phyloP scores from a whole-genome alignment of 1,140 invertebrate species.

The Contarinia nasturtii region DNA sequence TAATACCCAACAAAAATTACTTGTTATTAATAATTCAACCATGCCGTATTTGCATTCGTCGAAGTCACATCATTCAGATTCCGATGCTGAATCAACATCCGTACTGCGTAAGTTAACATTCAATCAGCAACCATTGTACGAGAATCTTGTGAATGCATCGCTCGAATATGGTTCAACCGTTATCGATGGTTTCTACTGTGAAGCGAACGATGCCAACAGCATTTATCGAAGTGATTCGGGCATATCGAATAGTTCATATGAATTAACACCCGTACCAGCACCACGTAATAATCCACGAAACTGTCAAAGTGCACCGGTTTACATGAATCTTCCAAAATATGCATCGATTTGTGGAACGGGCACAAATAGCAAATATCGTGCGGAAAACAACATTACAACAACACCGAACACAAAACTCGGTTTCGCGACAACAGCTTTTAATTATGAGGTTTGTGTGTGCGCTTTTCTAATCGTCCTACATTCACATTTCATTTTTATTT shows the following conservation, averaged over 20 bases:
- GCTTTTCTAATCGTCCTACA: background rate
- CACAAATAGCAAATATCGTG: too few relatives aligned
- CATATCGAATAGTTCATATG: constrained; percentile 22
- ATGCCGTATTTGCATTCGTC: background rate
- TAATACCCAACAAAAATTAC: background rate
- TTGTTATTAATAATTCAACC: background rate
- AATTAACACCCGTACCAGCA: constrained; percentile 10
- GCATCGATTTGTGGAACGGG: too few relatives aligned
- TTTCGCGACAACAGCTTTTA: background rate
- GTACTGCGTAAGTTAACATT: constrained; percentile 4
- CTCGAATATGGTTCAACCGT: constrained; percentile 22
- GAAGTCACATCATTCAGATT: too few relatives aligned
- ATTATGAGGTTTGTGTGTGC: constrained; percentile 1
- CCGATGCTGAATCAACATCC: background rate
- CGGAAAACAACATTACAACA: too few relatives aligned
- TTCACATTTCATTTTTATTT: too few relatives aligned
- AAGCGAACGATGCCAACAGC: constrained; percentile 12
- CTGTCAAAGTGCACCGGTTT: constrained; percentile 1
- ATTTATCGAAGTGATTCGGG: constrained; percentile 24
- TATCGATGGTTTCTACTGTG: constrained; percentile 11
- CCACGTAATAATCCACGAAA: constrained; percentile 1
- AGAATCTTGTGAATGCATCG: constrained; percentile 30
- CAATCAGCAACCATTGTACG: constrained; percentile 20
- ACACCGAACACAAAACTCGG: too few relatives aligned
- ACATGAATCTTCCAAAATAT: constrained; percentile 1